Conservation (phyloP, 1,140 invertebrate species). For the Zophobas atratus region DNA sequence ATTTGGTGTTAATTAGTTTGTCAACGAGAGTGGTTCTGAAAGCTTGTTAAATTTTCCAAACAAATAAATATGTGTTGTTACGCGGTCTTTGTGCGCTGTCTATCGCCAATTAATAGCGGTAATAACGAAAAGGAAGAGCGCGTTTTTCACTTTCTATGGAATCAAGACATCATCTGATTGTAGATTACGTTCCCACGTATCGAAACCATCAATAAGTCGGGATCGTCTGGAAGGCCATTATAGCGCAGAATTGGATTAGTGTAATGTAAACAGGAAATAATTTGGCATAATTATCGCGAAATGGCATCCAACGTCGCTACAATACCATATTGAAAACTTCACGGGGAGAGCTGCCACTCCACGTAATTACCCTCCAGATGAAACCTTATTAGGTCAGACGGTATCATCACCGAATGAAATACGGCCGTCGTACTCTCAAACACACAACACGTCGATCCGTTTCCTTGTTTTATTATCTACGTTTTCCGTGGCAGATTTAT, state of each 20-base stretch:
- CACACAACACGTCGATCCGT: too few species aligned
- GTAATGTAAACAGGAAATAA: conserved; percentile 40
- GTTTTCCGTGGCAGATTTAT: conserved; percentile 35
- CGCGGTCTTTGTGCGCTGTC: not conserved
- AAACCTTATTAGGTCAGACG: not conserved
- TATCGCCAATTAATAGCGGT: conserved; percentile 5
- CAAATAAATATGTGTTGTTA: not conserved
- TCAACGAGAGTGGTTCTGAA: not conserved
- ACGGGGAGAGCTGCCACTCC: conserved; percentile 1
- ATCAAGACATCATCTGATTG: conserved; percentile 22
- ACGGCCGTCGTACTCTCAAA: too few species aligned
- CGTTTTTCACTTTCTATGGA: conserved; percentile 24
- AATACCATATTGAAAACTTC: conserved; percentile 6
- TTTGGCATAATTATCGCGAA: conserved; percentile 15
- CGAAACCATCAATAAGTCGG: conserved; percentile 15
- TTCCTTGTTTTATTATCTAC: conserved; percentile 22
- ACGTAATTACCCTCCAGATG: not conserved
- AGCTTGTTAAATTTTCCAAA: conserved; percentile 1
- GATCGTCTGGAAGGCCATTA: conserved; percentile 27
- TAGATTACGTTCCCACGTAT: conserved; percentile 37
- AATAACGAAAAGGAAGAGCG: not conserved
- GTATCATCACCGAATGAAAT: too few species aligned
- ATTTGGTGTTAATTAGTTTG: conserved; percentile 20
- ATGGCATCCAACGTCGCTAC: conserved; percentile 15
- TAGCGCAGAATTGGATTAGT: conserved; percentile 17